Evolutionary conservation across 2,113 vertebrate genomes (phyloP), one percentile per base, ranked within the genome.

Genomic region (Paramormyrops kingsleyae): DNA sequence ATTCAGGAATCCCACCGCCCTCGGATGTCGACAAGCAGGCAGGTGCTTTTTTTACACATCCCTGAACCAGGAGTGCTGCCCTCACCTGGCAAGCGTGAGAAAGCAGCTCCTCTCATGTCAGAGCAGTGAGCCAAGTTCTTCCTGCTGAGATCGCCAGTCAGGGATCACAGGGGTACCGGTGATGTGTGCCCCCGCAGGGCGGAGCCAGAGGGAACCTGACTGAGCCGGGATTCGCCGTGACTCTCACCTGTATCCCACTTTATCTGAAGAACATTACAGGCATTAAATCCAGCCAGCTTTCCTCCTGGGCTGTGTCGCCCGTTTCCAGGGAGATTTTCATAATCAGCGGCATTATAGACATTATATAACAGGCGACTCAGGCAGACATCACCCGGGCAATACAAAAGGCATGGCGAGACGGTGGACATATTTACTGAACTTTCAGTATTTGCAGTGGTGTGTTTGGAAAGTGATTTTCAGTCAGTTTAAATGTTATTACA

Each of bases 121-220:
- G 59, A 87, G 47, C 46, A 46, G 59, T 24, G 10, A 87, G 17
- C 44, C 13, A 21, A n/a, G 39, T 24, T 46, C 42, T 66, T 49
- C 42, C 53, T 6, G 39, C 49, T 1, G 19, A n/a, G 49, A 50
- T 52, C 44, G 70, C 87, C 87, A 47, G 87, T 88, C 83, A 21
- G 17, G 39, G 83, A 80, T 83, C 86, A 83, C 46, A 53, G 66
- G 90, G 90, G 90, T 83, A 62, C 80, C 24, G n/a, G 87, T 83
- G 66, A 88, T 27, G 31, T 87, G 74, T 44, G 85, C 62, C 39
- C 44, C 10, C 12, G 90, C 52, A 8, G 53, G 24, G 21, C 6
- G 53, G 50, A 83, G 90, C 83, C 87, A 88, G 52, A 59, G 39
- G 86, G 15, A 35, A 70, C 86, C 89, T 53, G 85, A 83, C 90